Evolutionary conservation across 92 coral and sea anemone species (phyloP).

Genomic region (Bergia puertoricense): DNA sequence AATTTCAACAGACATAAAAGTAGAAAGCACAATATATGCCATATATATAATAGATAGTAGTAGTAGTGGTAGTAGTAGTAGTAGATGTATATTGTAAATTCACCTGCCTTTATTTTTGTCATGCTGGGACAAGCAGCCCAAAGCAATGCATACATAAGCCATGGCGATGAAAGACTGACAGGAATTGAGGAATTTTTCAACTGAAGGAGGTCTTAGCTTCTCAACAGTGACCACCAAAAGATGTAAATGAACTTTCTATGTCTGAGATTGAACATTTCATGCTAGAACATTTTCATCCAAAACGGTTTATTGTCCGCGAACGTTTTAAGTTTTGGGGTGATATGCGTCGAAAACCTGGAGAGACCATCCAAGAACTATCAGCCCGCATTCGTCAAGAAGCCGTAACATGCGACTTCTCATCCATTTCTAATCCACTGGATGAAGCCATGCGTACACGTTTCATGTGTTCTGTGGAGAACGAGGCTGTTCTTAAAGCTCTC

Average conservation of each 20-base stretch:
- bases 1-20: too few relatives aligned
- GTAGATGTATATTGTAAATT: too few relatives aligned
- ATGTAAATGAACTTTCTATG: background rate
- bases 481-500: constrained; percentile 37
- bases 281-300: constrained; percentile 4
- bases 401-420: constrained; percentile 27
- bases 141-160: too few relatives aligned
- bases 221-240: too few relatives aligned
- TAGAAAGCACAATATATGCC: too few relatives aligned
- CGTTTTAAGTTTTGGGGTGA: constrained; percentile 20
- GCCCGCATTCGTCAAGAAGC: constrained; percentile 24
- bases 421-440: constrained; percentile 28
- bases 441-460: constrained; percentile 21
- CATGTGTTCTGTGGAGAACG: constrained; percentile 41
- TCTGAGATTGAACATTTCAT: background rate
- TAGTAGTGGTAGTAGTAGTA: too few relatives aligned
- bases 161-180: too few relatives aligned
- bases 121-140: too few relatives aligned
- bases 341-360: constrained; percentile 18
- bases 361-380: background rate
- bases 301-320: constrained; percentile 4
- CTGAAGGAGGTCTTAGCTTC: too few relatives aligned
- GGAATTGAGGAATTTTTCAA: too few relatives aligned
- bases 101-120: too few relatives aligned
- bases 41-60: too few relatives aligned